Percentiles rank a stretch among this genome's conserved stretches.
Evolutionary conservation across 2,113 vertebrate species (phyloP).

Genomic region (Peromyscus polionotus): DNA sequence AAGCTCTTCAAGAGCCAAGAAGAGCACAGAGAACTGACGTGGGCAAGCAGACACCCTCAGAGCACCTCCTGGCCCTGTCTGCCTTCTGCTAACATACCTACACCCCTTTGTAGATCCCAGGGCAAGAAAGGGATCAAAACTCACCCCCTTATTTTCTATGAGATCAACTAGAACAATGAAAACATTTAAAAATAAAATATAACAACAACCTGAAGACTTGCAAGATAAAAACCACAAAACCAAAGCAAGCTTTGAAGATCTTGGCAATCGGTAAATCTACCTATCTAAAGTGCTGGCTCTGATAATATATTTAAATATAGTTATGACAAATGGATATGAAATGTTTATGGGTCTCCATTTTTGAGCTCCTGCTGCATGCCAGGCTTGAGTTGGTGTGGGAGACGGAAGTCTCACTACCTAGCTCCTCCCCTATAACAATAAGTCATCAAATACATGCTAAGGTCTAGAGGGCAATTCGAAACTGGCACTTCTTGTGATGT

Average conservation of each 20-base stretch:
- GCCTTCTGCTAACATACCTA: neutral
- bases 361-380: neutral
- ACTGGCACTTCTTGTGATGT: neutral
- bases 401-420: neutral
- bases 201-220: neutral
- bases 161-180: neutral
- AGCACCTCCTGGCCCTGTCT: rapidly evolving
- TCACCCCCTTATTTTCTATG: neutral
- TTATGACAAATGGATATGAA: neutral
- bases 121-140: neutral
- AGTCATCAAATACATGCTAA: neutral
- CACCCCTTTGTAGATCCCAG: neutral
- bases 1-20: neutral
- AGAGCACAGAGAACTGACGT: neutral
- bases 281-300: neutral
- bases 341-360: neutral
- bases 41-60: neutral
- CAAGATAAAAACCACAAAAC: neutral
- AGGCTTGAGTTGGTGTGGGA: neutral
- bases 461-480: neutral
- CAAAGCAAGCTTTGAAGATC: neutral
- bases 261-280: neutral
- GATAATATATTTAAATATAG: neutral
- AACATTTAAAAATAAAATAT: neutral
- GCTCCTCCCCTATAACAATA: neutral